Evolutionary conservation across 2,113 vertebrate genomes (phyloP).

Genomic region (Leiothrix lutea): DNA sequence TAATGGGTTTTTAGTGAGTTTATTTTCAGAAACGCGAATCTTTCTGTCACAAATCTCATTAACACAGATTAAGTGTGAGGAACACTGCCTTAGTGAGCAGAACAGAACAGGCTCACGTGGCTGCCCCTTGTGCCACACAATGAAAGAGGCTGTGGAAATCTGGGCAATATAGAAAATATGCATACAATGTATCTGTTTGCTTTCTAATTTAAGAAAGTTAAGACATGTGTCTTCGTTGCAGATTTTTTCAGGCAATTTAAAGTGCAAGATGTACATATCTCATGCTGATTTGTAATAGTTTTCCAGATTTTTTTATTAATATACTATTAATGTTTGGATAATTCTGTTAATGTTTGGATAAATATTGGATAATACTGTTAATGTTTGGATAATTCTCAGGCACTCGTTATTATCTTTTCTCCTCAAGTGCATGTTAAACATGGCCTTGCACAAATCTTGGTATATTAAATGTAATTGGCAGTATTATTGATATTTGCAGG

Average conservation of each 20-base stretch:
- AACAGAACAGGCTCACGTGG: not conserved
- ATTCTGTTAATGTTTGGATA: not conserved
- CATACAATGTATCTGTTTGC: not conserved
- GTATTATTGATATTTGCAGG: not conserved
- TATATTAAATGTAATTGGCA: not conserved
- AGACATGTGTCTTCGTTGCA: not conserved
- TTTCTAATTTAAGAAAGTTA: conserved; percentile 6
- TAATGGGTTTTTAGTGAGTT: not conserved
- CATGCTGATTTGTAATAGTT: not conserved
- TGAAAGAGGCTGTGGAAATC: not conserved
- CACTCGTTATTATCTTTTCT: not conserved
- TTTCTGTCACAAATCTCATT: not conserved
- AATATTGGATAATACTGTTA: not conserved
- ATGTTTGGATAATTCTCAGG: not conserved
- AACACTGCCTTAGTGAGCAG: not conserved
- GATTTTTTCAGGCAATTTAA: conserved; percentile 22
- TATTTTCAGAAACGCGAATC: not conserved
- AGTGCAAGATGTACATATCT: not conserved
- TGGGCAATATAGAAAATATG: not conserved
- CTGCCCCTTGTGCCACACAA: not conserved
- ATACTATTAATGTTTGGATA: not conserved
- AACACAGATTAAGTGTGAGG: not conserved
- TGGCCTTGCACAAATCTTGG: not conserved
- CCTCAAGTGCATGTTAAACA: not conserved
- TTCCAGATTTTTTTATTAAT: not conserved